Conservation (phyloP, 1,140 invertebrate genomes). For the Meloidogyne chitwoodi region DNA sequence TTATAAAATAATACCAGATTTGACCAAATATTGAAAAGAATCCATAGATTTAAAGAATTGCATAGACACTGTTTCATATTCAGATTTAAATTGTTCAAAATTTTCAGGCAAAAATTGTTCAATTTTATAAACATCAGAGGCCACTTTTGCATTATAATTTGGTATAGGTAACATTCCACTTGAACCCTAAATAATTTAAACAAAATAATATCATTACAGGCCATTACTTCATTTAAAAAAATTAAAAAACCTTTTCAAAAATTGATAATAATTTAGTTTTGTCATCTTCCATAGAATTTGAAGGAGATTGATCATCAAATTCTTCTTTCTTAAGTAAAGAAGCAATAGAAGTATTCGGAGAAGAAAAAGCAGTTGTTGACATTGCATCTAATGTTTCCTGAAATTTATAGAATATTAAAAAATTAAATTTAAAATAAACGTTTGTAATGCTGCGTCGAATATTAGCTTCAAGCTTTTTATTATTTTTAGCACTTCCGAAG, state of each 20-base stretch:
- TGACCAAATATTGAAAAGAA: not conserved
- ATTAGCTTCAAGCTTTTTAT: slow-evolving; percentile 1
- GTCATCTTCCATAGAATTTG: not conserved
- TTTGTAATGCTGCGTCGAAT: not conserved
- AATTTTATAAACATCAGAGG: slow-evolving; percentile 2
- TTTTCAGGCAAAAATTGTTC: slow-evolving; percentile 8
- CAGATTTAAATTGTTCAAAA: not conserved
- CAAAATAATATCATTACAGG: no score
- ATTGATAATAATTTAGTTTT: slow-evolving; percentile 7
- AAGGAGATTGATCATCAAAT: not conserved
- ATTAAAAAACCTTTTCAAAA: not conserved
- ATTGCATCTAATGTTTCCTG: slow-evolving; percentile 18
- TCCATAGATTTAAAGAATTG: slow-evolving; percentile 1
- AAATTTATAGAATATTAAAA: not conserved
- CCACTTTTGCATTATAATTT: not conserved
- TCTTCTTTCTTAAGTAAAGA: not conserved
- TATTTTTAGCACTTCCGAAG: slow-evolving; percentile 19
- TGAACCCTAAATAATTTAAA: not conserved
- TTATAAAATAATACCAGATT: slow-evolving; percentile 1
- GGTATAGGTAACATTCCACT: slow-evolving; percentile 7
- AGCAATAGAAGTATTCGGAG: not conserved
- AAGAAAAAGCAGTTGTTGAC: slow-evolving; percentile 16
- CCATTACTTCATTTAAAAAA: no score
- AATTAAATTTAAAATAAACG: not conserved
- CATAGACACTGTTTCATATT: not conserved